phyloP scores from a whole-genome alignment of 2,888 invertebrate species.

The Oligia fasciuncula region DNA sequence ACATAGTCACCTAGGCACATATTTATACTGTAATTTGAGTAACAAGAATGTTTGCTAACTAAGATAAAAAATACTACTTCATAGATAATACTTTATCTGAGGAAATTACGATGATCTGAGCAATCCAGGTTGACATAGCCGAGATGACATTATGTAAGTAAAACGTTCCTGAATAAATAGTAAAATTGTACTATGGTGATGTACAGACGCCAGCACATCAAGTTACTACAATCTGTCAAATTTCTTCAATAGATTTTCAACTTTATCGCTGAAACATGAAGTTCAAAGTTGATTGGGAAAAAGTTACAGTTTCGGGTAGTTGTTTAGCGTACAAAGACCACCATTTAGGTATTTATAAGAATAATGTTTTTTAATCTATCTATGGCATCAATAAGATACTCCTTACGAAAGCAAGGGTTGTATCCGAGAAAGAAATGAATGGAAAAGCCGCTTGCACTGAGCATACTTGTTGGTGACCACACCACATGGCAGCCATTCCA shows the following conservation, averaged over 20 bases:
- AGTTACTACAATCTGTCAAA: no score
- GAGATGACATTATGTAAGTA: not conserved
- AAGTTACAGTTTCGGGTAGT: no score
- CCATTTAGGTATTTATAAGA: no score
- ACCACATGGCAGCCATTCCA: not conserved
- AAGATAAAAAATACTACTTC: conserved; percentile 35
- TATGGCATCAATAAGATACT: not conserved
- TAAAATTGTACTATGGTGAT: not conserved
- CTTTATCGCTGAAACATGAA: no score
- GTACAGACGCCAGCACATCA: no score
- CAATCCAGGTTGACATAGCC: conserved; percentile 26
- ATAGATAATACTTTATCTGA: conserved; percentile 31
- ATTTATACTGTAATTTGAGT: conserved; percentile 48
- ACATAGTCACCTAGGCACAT: conserved; percentile 38
- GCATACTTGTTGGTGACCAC: not conserved
- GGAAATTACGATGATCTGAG: conserved; percentile 42
- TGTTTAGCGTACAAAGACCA: no score
- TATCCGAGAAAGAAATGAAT: not conserved
- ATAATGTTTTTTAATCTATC: not conserved
- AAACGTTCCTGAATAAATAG: not conserved
- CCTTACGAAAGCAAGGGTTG: not conserved
- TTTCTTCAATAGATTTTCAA: no score
- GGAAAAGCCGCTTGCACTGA: not conserved
- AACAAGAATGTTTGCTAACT: conserved; percentile 24
- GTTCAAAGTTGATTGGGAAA: no score